Conservation (phyloP, 2,113 vertebrate genomes). For the Struthidea cinerea region DNA sequence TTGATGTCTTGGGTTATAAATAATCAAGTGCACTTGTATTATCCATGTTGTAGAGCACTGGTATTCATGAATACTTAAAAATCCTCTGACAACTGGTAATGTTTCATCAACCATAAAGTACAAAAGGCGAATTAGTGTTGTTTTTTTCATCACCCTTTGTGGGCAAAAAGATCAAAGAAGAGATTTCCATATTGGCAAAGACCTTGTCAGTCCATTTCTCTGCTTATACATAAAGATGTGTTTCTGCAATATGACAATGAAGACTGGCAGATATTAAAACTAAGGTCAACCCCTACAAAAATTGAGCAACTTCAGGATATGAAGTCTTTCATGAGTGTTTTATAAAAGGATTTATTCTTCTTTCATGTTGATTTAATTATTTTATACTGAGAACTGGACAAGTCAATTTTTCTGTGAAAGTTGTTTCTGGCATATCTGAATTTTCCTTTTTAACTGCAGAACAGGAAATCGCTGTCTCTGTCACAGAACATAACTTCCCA, state of each 20-base stretch:
- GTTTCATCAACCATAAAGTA: conserved; percentile 49
- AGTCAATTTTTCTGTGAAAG: neutral
- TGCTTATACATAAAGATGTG: conserved; percentile 29
- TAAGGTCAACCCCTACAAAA: neutral
- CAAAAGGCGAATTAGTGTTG: conserved; percentile 52
- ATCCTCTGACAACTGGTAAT: conserved; percentile 37
- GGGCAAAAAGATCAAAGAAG: conserved; percentile 37
- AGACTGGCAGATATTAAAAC: conserved; percentile 7
- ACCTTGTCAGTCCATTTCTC: neutral
- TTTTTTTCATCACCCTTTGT: conserved; percentile 30
- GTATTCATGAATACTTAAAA: conserved; percentile 66
- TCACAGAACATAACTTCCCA: neutral
- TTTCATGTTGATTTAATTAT: conserved; percentile 19
- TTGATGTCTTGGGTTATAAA: conserved; percentile 54
- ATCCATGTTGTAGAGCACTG: conserved; percentile 25
- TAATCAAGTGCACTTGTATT: conserved; percentile 48
- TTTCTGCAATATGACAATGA: neutral
- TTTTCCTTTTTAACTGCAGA: neutral
- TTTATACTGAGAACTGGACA: neutral
- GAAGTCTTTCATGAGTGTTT: neutral
- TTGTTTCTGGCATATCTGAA: neutral
- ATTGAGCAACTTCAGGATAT: neutral
- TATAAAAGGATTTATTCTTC: neutral
- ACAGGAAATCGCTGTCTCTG: neutral
- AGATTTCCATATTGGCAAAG: neutral